These are phyloP conservation scores for Hippopotamyrus pictus DNA, from an alignment of 2,797 vertebrate species.

Conservation along the genomic window DNA sequence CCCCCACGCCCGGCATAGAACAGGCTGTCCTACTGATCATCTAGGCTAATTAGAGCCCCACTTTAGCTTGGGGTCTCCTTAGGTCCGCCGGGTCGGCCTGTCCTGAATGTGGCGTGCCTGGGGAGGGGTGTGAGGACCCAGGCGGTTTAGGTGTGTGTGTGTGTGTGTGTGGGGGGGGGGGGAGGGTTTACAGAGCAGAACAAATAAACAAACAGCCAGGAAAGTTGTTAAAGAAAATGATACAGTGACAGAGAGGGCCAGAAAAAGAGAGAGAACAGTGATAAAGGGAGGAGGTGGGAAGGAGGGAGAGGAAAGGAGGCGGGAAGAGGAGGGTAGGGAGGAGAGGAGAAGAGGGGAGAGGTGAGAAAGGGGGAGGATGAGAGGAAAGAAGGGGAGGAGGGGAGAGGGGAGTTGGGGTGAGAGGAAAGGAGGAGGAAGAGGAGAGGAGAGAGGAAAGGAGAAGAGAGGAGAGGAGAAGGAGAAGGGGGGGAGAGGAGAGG, in stretches of 20 bases:
- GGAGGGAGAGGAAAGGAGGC: not conserved
- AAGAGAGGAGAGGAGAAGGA: not conserved
- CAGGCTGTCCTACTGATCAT: not conserved
- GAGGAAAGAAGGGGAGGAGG: too few species aligned
- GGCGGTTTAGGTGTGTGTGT: not conserved
- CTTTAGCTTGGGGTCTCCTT: not conserved
- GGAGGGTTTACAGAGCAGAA: conserved; percentile 20
- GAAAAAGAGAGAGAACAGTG: not conserved
- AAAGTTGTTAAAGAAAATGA: not conserved
- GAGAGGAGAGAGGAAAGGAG: not conserved
- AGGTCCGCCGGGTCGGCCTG: not conserved
- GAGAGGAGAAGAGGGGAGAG: too few species aligned
- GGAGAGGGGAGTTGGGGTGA: not conserved
- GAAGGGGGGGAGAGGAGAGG: not conserved
- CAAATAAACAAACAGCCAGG: not conserved
- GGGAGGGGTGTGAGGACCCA: not conserved
- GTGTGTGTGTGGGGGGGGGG: not conserved
- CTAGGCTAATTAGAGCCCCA: not conserved
- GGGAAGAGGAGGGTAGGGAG: too few species aligned
- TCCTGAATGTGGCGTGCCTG: not conserved
- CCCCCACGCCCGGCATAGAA: not conserved
- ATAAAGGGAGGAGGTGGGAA: not conserved
- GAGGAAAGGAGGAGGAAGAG: too few species aligned
- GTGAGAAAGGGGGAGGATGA: not conserved
- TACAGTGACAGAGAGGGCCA: not conserved